Conservation (phyloP, 2,113 vertebrate species). For the Pungitius pungitius region DNA sequence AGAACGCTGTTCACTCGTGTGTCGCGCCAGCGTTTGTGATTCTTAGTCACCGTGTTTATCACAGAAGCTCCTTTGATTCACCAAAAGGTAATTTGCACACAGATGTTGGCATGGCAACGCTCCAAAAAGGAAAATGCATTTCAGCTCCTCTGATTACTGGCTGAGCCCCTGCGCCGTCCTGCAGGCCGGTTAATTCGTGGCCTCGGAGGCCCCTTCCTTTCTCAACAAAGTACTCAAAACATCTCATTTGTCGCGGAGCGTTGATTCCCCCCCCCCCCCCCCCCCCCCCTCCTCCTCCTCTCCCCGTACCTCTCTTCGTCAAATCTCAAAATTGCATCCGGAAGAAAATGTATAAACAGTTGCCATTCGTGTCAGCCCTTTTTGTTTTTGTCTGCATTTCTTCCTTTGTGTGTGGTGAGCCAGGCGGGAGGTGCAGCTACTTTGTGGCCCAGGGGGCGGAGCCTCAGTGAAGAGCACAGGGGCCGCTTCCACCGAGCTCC, state of each 20-base stretch:
- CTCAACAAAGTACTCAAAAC: slow-evolving; percentile 33
- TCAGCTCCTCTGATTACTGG: slow-evolving; percentile 38
- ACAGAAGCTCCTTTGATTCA: slow-evolving; percentile 25
- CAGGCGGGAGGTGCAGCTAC: slow-evolving; percentile 9
- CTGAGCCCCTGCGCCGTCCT: slow-evolving; percentile 27
- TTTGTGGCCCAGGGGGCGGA: slow-evolving; percentile 28
- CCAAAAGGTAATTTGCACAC: slow-evolving; percentile 31
- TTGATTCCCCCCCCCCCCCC: not conserved
- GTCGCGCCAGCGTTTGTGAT: not conserved
- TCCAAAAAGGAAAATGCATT: slow-evolving; percentile 36
- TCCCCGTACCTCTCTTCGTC: no score
- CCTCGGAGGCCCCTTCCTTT: slow-evolving; percentile 50
- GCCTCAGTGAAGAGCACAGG: slow-evolving; percentile 16
- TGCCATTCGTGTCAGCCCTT: not conserved
- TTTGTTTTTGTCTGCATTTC: slow-evolving; percentile 12
- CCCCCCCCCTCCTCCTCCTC: no score
- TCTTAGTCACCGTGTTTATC: slow-evolving; percentile 1
- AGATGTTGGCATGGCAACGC: slow-evolving; percentile 15
- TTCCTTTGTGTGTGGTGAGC: not conserved
- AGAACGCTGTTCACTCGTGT: slow-evolving; percentile 9
- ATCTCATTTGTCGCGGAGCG: slow-evolving; percentile 30
- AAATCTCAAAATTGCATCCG: slow-evolving; percentile 27
- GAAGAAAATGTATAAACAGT: slow-evolving; percentile 31
- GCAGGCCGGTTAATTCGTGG: slow-evolving; percentile 46
- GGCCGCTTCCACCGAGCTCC: not conserved